Evolutionary conservation across 2,797 vertebrate species (phyloP), one percentile per base, ranked within the genome.

Genomic region (Distichodus sexfasciatus): DNA sequence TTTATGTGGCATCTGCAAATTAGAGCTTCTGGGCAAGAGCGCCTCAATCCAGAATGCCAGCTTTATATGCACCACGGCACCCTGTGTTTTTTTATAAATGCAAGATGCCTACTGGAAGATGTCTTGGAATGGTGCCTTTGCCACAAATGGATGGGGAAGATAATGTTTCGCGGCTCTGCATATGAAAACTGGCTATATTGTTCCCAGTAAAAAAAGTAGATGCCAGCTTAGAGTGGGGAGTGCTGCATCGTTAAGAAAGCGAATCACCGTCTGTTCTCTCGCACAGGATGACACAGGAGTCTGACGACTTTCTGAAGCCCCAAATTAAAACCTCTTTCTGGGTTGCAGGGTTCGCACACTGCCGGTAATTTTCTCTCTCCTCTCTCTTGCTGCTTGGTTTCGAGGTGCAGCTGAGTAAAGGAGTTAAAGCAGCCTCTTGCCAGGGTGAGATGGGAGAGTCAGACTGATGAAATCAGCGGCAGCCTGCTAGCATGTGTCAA

Each of bases 401-500:
- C 44, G 46, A 74, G 44, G 35, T 43, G 69, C 19, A 48, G 41
- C 46, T 23, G 19, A 43, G 65, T 58, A 50, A 62, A 74, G 69
- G 21, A 69, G 69, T 74, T 65, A 66, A 76, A 60, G 46, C 36
- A 48, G 48, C 35, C 19, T 55, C 59, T 53, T 15, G 48, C 63
- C 50, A 51, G 28, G 44, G 51, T 53, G 60, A 72, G 71, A 66
- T 47, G 71, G 65, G 47, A 74, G 60, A 62, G 46, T 46, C 21
- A 61, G 60, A 74, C 71, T 71, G 77, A 75, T 74, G 66, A 68
- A 72, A 76, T 70, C 72, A 68, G 72, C 59, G 57, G 21, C 54
- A 65, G 61, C 72, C 66, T 60, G 51, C 19, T 41, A 53, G 60
- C 58, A 64, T 75, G 61, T 68, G 72, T 75, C 69, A 72, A 69